Percentiles rank a stretch among this genome's conserved stretches.
phyloP scores from a whole-genome alignment of 2,888 invertebrate genomes.

The Antitype chi region DNA sequence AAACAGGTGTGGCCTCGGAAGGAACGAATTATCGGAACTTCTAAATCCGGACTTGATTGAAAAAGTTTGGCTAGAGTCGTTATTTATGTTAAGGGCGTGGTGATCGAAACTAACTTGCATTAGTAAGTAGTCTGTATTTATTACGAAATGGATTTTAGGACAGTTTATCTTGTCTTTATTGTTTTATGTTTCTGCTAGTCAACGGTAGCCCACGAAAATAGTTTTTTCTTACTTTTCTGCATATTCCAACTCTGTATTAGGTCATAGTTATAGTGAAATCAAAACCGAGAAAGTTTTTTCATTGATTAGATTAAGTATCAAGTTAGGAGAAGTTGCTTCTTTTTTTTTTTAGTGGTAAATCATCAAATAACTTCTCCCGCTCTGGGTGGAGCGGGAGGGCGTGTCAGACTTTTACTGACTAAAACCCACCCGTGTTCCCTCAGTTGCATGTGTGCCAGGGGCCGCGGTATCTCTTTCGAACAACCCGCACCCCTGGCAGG shows the following conservation, averaged over 20 bases:
- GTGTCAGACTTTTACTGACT: too few species aligned
- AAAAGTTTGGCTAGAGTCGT: constrained; percentile 13
- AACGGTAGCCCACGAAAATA: background rate
- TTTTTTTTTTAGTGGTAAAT: too few species aligned
- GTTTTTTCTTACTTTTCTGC: background rate
- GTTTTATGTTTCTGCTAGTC: background rate
- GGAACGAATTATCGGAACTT: background rate
- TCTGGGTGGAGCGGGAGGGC: too few species aligned
- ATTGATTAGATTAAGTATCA: background rate
- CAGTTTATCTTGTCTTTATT: background rate
- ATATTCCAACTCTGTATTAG: background rate
- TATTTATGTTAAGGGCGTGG: background rate
- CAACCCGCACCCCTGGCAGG: too few species aligned
- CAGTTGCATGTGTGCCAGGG: too few species aligned
- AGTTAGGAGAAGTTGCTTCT: too few species aligned
- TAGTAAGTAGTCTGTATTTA: background rate
- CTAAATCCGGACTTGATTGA: constrained; percentile 11
- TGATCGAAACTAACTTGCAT: background rate
- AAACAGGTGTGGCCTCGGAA: background rate
- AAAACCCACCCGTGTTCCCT: too few species aligned
- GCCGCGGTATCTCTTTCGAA: too few species aligned
- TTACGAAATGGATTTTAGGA: background rate
- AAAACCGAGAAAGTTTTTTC: background rate
- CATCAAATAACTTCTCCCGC: too few species aligned
- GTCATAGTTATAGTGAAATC: background rate